Conservation (phyloP, 2,113 vertebrate genomes). For the Psilopsiagon aymara region DNA sequence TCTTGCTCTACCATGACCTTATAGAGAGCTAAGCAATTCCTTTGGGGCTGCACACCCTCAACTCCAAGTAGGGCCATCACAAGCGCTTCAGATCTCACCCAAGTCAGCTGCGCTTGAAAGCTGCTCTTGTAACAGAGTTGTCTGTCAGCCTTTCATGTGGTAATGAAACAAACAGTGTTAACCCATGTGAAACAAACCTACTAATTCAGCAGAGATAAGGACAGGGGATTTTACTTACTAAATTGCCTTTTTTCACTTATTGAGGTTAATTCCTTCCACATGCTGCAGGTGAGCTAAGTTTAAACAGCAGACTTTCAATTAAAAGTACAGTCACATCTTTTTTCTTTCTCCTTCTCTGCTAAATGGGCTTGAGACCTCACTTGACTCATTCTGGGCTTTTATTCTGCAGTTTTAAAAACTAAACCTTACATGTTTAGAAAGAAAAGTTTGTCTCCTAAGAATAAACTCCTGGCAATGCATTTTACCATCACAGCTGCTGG, state of each 20-base stretch:
- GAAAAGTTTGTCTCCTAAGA: not conserved
- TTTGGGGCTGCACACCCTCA: not conserved
- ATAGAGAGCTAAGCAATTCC: not conserved
- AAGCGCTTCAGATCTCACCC: not conserved
- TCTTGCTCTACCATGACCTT: rapidly evolving
- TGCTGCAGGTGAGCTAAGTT: not conserved
- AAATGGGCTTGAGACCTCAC: not conserved
- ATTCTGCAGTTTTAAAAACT: not conserved
- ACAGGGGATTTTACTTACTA: not conserved
- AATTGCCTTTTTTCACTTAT: not conserved
- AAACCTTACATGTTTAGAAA: not conserved
- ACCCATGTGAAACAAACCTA: not conserved
- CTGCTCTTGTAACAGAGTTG: not conserved
- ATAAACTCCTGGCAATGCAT: not conserved
- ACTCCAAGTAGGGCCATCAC: not conserved
- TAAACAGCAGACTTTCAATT: not conserved
- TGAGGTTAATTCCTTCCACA: not conserved
- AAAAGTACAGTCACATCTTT: not conserved
- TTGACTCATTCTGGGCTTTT: not conserved
- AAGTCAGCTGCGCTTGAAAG: not conserved
- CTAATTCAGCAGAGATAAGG: not conserved
- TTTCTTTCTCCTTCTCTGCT: not conserved
- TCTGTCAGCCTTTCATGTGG: not conserved
- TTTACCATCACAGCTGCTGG: not conserved
- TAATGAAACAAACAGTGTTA: not conserved